Percentiles rank a stretch among this genome's conserved stretches.
phyloP scores from a whole-genome alignment of 2,888 invertebrate species.

The Sinodicranocentrus sp. region DNA sequence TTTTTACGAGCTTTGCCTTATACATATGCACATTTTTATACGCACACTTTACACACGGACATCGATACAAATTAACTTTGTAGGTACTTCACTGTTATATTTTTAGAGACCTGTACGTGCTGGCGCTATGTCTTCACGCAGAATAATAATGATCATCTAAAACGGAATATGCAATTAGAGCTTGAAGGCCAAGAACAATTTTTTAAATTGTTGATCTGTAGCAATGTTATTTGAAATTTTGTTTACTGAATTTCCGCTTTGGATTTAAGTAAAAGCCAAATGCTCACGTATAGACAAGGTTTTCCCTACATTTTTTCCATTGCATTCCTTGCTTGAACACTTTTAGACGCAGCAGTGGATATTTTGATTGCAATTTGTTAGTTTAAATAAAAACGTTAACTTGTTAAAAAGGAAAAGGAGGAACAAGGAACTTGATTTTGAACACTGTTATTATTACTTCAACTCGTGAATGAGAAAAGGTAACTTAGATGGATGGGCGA shows the following conservation, averaged over 20 bases:
- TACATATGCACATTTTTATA: no score
- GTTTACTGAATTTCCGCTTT: no score
- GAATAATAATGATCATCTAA: no score
- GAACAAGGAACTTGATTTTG: not conserved
- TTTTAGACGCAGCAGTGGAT: not conserved
- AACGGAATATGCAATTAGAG: constrained; percentile 44
- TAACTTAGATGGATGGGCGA: not conserved
- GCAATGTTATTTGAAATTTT: no score
- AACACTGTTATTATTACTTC: not conserved
- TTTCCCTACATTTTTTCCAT: not conserved
- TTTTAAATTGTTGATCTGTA: no score
- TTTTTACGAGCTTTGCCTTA: no score
- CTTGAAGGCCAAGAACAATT: constrained; percentile 48
- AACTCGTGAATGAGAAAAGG: not conserved
- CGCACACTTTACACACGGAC: no score
- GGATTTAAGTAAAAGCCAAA: not conserved
- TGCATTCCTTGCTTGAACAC: not conserved
- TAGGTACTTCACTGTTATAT: no score
- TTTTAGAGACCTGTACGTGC: no score
- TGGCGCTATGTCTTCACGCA: no score
- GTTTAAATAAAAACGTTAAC: not conserved
- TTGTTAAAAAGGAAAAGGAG: not conserved
- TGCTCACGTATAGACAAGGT: not conserved
- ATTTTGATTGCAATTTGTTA: not conserved
- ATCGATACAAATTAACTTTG: no score